Conservation (phyloP, 2,797 vertebrate genomes). For the Aeoliscus strigatus region DNA sequence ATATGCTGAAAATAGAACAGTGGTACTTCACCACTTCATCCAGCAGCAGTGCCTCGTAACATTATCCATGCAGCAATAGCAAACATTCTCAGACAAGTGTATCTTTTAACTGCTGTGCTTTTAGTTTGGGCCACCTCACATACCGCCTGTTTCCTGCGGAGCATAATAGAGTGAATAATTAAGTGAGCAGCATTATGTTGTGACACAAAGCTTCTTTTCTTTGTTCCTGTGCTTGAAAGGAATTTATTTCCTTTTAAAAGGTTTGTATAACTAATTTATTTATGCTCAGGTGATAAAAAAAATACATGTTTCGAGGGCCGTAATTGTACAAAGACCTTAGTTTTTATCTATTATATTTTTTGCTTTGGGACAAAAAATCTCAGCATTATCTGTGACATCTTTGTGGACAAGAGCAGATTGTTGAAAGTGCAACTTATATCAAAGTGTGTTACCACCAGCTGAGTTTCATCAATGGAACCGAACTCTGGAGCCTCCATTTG, state of each 20-base stretch:
- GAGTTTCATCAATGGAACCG: no score
- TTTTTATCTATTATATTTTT: slow-evolving; percentile 13
- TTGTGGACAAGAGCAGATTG: no score
- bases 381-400: slow-evolving; percentile 1
- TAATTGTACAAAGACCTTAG: slow-evolving; percentile 20
- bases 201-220: slow-evolving; percentile 3
- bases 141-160: slow-evolving; percentile 1
- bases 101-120: slow-evolving; percentile 7
- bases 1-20: slow-evolving; percentile 48
- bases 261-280: slow-evolving; percentile 40
- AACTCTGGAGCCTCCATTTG: no score
- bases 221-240: neutral
- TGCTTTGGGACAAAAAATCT: slow-evolving; percentile 10
- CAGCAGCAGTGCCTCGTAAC: neutral
- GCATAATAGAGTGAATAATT: slow-evolving; percentile 26
- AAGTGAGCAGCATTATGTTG: slow-evolving; percentile 7
- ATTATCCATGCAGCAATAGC: slow-evolving; percentile 6
- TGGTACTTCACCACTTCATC: slow-evolving; percentile 12
- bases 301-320: slow-evolving; percentile 29
- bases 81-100: neutral
- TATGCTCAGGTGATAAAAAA: slow-evolving; percentile 37
- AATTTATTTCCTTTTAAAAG: slow-evolving; percentile 22
- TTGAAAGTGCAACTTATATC: no score
- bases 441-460: no score
- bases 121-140: neutral